phyloP scores from a whole-genome alignment of 2,113 vertebrate species.

The Felis chaus region DNA sequence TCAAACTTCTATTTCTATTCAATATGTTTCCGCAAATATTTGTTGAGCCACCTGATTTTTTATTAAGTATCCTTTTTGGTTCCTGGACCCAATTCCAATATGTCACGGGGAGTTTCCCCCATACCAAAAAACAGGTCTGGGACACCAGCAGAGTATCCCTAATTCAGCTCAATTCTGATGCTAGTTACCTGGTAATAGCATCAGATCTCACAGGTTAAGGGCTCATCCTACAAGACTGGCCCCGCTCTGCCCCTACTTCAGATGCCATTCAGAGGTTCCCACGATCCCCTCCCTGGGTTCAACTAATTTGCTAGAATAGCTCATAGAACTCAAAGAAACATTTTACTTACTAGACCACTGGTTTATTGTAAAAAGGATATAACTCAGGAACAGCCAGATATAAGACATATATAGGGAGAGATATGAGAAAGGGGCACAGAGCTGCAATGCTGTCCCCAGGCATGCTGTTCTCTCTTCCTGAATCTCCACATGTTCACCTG shows the following conservation, averaged over 20 bases:
- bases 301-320: neutral
- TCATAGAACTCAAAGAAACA: neutral
- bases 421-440: neutral
- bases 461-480: neutral
- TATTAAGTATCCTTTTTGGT: neutral
- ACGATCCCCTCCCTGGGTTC: neutral
- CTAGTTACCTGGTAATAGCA: neutral
- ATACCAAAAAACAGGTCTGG: neutral
- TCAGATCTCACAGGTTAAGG: neutral
- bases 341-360: neutral
- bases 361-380: neutral
- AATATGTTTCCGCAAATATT: neutral
- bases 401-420: neutral
- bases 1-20: neutral
- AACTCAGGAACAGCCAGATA: neutral
- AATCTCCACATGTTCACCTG: neutral
- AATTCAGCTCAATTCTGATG: neutral
- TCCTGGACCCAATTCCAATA: neutral
- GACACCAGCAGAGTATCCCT: neutral
- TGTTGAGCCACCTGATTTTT: neutral
- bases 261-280: neutral
- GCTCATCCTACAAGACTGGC: neutral
- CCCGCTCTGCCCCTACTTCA: neutral
- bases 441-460: neutral
- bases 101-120: neutral